Conservation (phyloP, 2,888 invertebrate genomes). For the Rhopalosiphum nymphaeae region DNA sequence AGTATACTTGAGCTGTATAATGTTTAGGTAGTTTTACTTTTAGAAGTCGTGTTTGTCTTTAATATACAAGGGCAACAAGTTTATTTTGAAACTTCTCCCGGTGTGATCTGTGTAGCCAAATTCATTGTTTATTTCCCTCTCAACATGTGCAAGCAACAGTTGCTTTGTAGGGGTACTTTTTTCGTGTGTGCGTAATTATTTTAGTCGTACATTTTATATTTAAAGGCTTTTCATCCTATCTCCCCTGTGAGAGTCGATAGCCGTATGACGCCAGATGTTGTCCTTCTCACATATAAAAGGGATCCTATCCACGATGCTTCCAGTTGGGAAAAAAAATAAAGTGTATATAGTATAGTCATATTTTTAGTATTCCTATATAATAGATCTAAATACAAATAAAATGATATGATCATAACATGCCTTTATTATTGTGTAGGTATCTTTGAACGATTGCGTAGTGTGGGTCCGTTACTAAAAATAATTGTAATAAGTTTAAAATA, state of each 20-base stretch:
- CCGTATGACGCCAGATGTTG: slow-evolving; percentile 64
- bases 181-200: slow-evolving; percentile 61
- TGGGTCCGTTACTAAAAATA: slow-evolving; percentile 17
- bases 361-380: slow-evolving; percentile 55
- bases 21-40: neutral
- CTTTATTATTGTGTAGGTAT: neutral
- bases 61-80: slow-evolving; percentile 55
- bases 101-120: slow-evolving; percentile 49
- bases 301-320: slow-evolving; percentile 39
- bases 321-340: slow-evolving; percentile 52
- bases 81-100: slow-evolving; percentile 62
- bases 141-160: slow-evolving; percentile 63
- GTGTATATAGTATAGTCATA: slow-evolving; percentile 28
- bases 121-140: slow-evolving; percentile 50
- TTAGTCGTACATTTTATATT: slow-evolving; percentile 51
- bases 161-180: slow-evolving; percentile 64
- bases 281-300: slow-evolving; percentile 50
- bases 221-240: slow-evolving; percentile 57
- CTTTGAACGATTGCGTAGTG: slow-evolving; percentile 6
- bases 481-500: neutral
- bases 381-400: neutral
- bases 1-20: neutral
- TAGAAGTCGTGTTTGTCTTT: slow-evolving; percentile 31
- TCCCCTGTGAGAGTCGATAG: slow-evolving; percentile 56
- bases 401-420: slow-evolving; percentile 27